Evolutionary conservation across 1,140 invertebrate genomes (phyloP), one percentile per base, ranked within the genome.

Genomic region (Drosophila pectinifera): DNA sequence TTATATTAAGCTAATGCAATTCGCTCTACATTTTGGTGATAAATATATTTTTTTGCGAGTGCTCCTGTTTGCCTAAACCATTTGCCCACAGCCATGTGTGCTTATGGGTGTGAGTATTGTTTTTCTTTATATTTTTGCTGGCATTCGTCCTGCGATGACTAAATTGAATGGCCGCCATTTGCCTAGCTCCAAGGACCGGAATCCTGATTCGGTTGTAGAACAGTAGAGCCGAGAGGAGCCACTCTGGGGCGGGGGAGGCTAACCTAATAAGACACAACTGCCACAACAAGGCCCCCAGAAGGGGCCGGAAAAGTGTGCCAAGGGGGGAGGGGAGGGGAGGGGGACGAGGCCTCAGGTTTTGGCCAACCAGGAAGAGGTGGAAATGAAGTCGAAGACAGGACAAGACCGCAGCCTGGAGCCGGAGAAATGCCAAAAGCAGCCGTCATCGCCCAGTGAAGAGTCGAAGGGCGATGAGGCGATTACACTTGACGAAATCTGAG

Each of bases 261-360:
- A 39, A 18, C 41, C 65, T 59, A 76, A 83, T 79, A 75, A 75
- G 59, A 81, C 73, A 78, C 70, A 74, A 80, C 56, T 61, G 77
- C 41, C 38, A 43, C 75, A 67, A 51, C 34, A 58, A 22, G n/a
- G n/a, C n/a, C n/a, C n/a, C n/a, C n/a, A n/a, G n/a, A n/a, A n/a
- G n/a, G n/a, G n/a, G n/a, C n/a, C n/a, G n/a, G n/a, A n/a, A n/a
- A n/a, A n/a, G n/a, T n/a, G n/a, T n/a, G n/a, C n/a, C n/a, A n/a
- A n/a, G n/a, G n/a, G n/a, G n/a, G n/a, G 22, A 22, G 22, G 22
- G 22, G 22, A 11, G 31, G 18, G 16, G 11, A 20, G 13, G 41
- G 5, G 20, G 13, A 13, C 13, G n/a, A 34, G 48, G 48, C 46
- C 46, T 28, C 10, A 51, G 48, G 28, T 18, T 18, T 49, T 6